Percentiles rank a stretch among this genome's conserved stretches.
Conservation (phyloP, 2,888 invertebrate genomes). For the Perdita meconis region DNA sequence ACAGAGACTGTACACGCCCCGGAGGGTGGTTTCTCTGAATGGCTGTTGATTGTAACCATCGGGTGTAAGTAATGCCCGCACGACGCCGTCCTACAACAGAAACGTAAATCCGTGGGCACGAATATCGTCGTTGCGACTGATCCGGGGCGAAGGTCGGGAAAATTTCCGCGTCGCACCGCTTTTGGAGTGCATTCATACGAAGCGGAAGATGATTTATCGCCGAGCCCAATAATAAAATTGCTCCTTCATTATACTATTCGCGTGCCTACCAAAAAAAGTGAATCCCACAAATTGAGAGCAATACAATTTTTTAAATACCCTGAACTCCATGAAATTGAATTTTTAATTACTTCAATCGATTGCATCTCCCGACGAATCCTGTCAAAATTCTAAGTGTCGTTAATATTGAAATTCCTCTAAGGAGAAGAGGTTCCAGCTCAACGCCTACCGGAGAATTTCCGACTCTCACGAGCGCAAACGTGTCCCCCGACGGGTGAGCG, state of each 20-base stretch:
- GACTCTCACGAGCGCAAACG: not conserved
- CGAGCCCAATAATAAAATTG: too few relatives aligned
- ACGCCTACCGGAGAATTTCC: too few relatives aligned
- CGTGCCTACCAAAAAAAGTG: too few relatives aligned
- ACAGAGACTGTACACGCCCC: constrained; percentile 73
- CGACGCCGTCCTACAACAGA: constrained; percentile 67
- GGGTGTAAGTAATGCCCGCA: constrained; percentile 82
- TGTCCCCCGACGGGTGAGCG: not conserved
- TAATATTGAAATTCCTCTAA: not conserved
- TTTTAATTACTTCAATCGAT: too few relatives aligned
- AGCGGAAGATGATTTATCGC: not conserved
- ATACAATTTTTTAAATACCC: too few relatives aligned
- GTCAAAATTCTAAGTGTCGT: not conserved
- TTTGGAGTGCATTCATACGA: constrained; percentile 45
- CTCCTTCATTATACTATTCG: too few relatives aligned
- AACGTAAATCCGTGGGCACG: constrained; percentile 61
- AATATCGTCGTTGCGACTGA: constrained; percentile 17
- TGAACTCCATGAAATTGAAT: too few relatives aligned
- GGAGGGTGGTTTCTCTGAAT: constrained; percentile 82
- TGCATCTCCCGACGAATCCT: not conserved
- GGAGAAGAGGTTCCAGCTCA: not conserved
- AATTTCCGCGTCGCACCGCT: constrained; percentile 22
- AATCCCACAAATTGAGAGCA: too few relatives aligned
- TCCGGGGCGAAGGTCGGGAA: constrained; percentile 10
- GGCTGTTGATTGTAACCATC: constrained; percentile 83